These are phyloP conservation scores for Smittia aterrima DNA, from an alignment of 2,888 invertebrate genomes.

Conservation along the genomic window DNA sequence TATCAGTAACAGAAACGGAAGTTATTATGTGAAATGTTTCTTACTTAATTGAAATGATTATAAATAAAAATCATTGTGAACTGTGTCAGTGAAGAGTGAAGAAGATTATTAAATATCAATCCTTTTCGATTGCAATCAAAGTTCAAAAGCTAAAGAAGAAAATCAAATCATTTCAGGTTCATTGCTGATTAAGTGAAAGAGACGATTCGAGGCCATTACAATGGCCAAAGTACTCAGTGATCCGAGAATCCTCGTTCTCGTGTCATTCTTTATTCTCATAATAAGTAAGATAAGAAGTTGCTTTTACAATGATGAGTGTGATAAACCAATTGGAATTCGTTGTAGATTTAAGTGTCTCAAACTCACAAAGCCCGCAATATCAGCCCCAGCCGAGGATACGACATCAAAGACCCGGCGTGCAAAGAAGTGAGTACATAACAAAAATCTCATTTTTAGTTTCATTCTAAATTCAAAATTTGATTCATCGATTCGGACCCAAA, in stretches of 20 bases:
- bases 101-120: not conserved
- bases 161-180: not conserved
- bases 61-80: too few species aligned
- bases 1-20: conserved; percentile 32
- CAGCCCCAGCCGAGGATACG: conserved; percentile 12
- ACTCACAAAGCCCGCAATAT: not conserved
- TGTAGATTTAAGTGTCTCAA: conserved; percentile 8
- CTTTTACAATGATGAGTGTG: not conserved
- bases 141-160: too few species aligned
- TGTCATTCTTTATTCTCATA: not conserved
- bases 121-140: not conserved
- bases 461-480: not conserved
- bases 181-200: not conserved
- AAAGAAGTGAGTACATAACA: conserved; percentile 19
- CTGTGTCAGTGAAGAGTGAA: not conserved
- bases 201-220: not conserved
- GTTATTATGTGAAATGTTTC: not conserved
- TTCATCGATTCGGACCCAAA: too few species aligned
- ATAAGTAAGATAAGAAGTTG: conserved; percentile 1
- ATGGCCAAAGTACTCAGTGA: not conserved
- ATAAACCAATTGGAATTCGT: not conserved
- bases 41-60: conserved; percentile 1
- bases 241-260: not conserved
- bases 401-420: conserved; percentile 27
- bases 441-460: not conserved